These are phyloP conservation scores for Columbina picui DNA, from an alignment of 2,113 vertebrate species.

Conservation along the genomic window DNA sequence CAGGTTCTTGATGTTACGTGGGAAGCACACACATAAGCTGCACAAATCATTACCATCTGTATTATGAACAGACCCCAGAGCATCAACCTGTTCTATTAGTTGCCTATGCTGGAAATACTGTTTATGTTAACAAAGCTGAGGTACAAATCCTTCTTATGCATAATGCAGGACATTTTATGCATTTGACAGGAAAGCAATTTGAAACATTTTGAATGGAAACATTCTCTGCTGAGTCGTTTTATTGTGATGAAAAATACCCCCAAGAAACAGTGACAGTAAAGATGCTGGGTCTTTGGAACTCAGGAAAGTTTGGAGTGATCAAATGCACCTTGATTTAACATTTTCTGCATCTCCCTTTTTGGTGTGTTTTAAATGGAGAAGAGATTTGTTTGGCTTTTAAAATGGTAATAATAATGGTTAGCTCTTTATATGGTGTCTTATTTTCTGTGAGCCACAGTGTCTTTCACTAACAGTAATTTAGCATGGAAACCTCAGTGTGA, in stretches of 20 bases:
- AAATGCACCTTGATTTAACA: conserved; percentile 21
- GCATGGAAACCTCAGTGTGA: background rate
- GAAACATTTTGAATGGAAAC: conserved; percentile 43
- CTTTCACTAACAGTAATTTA: conserved; percentile 19
- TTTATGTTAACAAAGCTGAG: conserved; percentile 49
- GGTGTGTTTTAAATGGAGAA: background rate
- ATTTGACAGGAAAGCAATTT: conserved; percentile 51
- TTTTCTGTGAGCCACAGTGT: background rate
- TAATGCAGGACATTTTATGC: conserved; percentile 48
- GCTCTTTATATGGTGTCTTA: background rate
- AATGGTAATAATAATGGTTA: conserved; percentile 10
- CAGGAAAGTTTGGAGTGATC: conserved; percentile 27
- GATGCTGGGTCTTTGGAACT: background rate
- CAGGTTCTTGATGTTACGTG: background rate
- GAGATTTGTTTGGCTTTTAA: background rate
- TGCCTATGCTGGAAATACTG: conserved; percentile 15
- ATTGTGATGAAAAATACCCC: conserved; percentile 37
- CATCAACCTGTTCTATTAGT: conserved; percentile 44
- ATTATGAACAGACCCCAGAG: conserved; percentile 36
- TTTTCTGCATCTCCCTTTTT: background rate
- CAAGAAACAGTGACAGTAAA: background rate
- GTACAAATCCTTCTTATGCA: conserved; percentile 54
- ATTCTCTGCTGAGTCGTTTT: conserved; percentile 40
- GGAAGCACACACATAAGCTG: background rate
- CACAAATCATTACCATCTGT: conserved; percentile 16